Percentiles rank a stretch among this genome's conserved stretches.
phyloP scores from a whole-genome alignment of 2,113 vertebrate genomes.

The Oryzias melastigma region DNA sequence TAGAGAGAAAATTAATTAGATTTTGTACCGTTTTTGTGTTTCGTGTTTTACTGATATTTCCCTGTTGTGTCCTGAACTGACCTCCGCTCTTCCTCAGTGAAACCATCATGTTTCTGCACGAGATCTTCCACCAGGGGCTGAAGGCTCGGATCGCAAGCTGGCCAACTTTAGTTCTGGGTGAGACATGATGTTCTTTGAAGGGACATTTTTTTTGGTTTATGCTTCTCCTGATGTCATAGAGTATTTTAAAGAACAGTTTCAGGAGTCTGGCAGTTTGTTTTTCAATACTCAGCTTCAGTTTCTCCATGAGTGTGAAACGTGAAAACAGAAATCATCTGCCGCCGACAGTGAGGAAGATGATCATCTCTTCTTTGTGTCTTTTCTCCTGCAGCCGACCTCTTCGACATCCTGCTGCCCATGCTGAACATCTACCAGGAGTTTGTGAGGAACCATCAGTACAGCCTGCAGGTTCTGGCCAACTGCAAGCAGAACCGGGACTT shows the following conservation, averaged over 20 bases:
- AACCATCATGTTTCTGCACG: conserved; percentile 99
- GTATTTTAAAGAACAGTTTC: no score
- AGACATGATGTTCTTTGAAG: conserved; percentile 36
- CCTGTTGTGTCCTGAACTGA: not conserved
- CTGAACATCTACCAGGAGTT: conserved; percentile 98
- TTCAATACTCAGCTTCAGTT: no score
- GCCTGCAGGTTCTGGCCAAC: conserved; percentile 92
- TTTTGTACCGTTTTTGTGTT: no score
- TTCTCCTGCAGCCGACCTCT: conserved; percentile 85
- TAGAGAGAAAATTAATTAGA: no score
- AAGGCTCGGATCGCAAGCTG: conserved; percentile 96
- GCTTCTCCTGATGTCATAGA: no score
- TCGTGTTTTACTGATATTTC: no score
- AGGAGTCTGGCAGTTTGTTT: no score
- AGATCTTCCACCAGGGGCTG: conserved; percentile 98
- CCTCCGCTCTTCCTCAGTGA: conserved; percentile 76
- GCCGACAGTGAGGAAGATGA: no score
- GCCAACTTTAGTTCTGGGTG: conserved; percentile 95
- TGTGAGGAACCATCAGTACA: conserved; percentile 94
- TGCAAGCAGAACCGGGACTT: conserved; percentile 97
- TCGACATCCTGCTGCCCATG: conserved; percentile 97
- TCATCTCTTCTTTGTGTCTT: not conserved
- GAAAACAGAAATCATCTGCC: no score
- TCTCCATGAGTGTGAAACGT: no score
- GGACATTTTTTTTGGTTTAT: no score